Base-by-base conservation (phyloP, 2,797 vertebrate genomes). In the Cossypha caffra region DNA sequence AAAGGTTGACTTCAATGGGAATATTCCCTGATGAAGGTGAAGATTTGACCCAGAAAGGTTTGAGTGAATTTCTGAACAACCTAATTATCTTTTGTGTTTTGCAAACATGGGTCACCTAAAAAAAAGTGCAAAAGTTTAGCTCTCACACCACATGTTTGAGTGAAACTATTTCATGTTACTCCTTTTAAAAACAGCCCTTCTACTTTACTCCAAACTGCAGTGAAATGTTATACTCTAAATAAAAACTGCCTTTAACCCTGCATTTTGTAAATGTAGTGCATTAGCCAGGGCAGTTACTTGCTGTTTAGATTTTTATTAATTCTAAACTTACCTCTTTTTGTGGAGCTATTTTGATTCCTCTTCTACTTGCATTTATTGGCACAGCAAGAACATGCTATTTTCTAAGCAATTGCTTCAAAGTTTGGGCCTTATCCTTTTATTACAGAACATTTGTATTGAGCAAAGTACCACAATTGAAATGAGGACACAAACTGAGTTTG, bases 1-100 rank as follows among this genome's bases (percentile, higher is more conserved):
- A 82, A 94, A 95, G 80, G 86, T 90, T 95, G 66, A 82, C 80
- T 90, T 94, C 92, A 88, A 63, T 88, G 80, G 80, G 88, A 92
- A 40, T 57, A 52, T 72, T 93, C 80, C 33, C 52, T 37, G 51
- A 26, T 0, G 0, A 66, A 92, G 90, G 77, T 90, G 80, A 92
- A 87, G 79, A 66, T 67, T 75, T 94, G 85, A 92, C 86, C 93
- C 95, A 91, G 84, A 95, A 95, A 90, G 74, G 77, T 92, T 52
- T 69, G 88, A 94, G 54, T 13, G 52, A 86, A 43, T 52, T 93
- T 76, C 79, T 84, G 77, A 88, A 66, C 51, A 84, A 90, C 67
- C 62, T 62, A 88, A 84, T 82, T 73, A 45, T 85, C 67, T 93
- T 95, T 84, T 86, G 62, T 81, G 37, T 40, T 90, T 90, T 58